Evolutionary conservation across 2,113 vertebrate species (phyloP).

Genomic region (Engraulis encrasicolus): DNA sequence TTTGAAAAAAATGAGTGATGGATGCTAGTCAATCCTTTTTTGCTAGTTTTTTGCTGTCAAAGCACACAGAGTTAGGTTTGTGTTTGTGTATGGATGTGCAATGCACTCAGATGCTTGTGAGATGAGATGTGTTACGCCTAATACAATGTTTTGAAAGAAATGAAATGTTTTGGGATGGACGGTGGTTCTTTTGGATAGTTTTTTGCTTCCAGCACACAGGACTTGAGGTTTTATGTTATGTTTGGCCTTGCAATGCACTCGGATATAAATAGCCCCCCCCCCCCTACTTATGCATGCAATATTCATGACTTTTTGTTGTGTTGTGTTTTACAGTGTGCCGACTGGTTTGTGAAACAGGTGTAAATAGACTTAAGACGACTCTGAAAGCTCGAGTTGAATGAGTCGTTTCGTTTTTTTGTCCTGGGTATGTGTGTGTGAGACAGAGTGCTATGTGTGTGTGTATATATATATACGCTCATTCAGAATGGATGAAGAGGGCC

Average conservation of each 20-base stretch:
- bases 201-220: not conserved
- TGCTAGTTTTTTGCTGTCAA: too few relatives aligned
- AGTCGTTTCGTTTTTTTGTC: constrained; percentile 52
- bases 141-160: constrained; percentile 27
- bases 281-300: constrained; percentile 21
- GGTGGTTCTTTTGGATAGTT: not conserved
- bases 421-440: constrained; percentile 55
- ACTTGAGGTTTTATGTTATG: too few relatives aligned
- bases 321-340: constrained; percentile 23
- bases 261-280: constrained; percentile 29
- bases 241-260: constrained; percentile 5
- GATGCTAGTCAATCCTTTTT: too few relatives aligned
- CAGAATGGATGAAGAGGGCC: constrained; percentile 65
- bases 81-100: too few relatives aligned
- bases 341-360: constrained; percentile 35
- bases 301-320: constrained; percentile 33
- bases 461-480: constrained; percentile 75
- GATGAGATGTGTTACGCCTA: too few relatives aligned
- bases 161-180: constrained; percentile 20
- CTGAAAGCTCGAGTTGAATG: constrained; percentile 55
- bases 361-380: constrained; percentile 47
- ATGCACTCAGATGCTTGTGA: too few relatives aligned
- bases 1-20: too few relatives aligned
- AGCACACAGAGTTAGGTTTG: too few relatives aligned
- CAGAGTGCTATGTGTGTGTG: too few relatives aligned